Evolutionary conservation across 1,140 invertebrate genomes (phyloP), one percentile per base, ranked within the genome.

Genomic region (Brachionus koreanus): DNA sequence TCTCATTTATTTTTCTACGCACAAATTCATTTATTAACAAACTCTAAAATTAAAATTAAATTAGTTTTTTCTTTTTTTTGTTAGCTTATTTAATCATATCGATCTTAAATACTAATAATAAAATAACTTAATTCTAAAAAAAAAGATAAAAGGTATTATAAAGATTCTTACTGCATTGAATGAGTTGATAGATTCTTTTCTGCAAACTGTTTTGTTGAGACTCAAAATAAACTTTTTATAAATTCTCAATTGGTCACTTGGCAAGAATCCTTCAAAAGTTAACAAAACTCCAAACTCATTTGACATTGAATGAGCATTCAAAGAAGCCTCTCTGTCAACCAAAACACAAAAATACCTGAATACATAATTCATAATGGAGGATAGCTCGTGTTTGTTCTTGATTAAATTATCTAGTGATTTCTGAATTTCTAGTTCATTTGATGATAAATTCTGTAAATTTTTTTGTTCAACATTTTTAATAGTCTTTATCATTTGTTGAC

Each of bases 11-110:
- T 69, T 19, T 39, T 16, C 13, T 69, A 10, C 65, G 65, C 1
- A 69, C 35, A 69, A 69, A 69, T 69, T 69, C n/a, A 39, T 69
- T 69, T 3, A 69, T 69, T 19, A 69, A 10, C n/a, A 65, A 65
- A 65, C 13, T 65, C 63, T 65, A n/a, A 65, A 65, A 57, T 42
- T 42, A 57, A n/a, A 57, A 57, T 65, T 33, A 7, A 65, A 65
- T 33, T 29, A 37, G 12, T 65, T 65, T 12, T 12, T 46, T n/a
- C 2, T 4, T 33, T 33, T 10, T 13, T 33, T 33, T 4, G 13
- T 1, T 10, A 65, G 9, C 5, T 65, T 65, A n/a, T 65, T 23
- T 1, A 23, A 23, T n/a, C 16, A 3, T 57, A n/a, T 57, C 3
- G 1, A 29, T 29, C 29, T 29, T 29, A 29, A 29, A 29, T 29